phyloP scores from a whole-genome alignment of 2,113 vertebrate species.

The Stigmatopora argus region DNA sequence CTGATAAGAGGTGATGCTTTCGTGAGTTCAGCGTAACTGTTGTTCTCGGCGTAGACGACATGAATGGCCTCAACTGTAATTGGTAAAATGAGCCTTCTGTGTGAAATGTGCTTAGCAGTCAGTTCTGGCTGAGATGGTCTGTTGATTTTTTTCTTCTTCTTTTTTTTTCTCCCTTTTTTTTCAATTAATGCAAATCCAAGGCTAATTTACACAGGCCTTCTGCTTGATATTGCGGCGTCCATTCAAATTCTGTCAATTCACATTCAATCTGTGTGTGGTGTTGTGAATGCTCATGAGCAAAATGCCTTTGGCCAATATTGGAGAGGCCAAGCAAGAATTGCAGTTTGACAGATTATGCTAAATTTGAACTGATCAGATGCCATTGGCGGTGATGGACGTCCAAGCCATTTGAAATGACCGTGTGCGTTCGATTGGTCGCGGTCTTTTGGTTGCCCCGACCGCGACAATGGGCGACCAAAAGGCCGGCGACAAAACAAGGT shows the following conservation, averaged over 20 bases:
- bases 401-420: neutral
- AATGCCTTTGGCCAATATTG: neutral
- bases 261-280: neutral
- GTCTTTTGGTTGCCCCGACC: too few species aligned
- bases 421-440: too few species aligned
- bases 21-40: neutral
- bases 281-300: neutral
- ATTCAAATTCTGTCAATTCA: neutral
- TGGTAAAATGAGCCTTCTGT: neutral
- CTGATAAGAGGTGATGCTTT: constrained; percentile 14
- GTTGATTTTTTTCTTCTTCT: neutral
- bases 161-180: neutral
- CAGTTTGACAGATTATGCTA: neutral
- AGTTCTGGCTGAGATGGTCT: constrained; percentile 1
- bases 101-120: neutral
- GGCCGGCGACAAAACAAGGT: too few species aligned
- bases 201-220: neutral
- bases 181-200: neutral
- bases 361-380: neutral
- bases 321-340: neutral
- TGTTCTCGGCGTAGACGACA: neutral
- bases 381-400: too few species aligned
- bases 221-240: neutral
- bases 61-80: constrained; percentile 7
- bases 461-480: too few species aligned